Evolutionary conservation across 2,888 invertebrate genomes (phyloP).

Genomic region (Volucella bombylans): DNA sequence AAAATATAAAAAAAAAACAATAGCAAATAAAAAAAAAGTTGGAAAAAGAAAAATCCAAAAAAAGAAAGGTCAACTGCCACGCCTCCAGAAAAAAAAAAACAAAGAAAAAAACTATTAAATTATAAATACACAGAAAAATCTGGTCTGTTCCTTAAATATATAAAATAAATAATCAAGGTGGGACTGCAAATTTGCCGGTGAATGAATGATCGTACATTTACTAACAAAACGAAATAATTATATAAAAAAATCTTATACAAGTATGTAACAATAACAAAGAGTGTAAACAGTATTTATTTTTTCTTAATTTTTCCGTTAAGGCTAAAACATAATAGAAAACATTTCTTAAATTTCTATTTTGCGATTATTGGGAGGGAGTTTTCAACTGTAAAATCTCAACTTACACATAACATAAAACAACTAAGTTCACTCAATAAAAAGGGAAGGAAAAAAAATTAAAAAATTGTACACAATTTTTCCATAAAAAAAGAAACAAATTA

Average conservation of each 20-base stretch:
- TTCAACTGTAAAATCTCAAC: constrained; percentile 26
- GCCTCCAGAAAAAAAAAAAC: constrained; percentile 45
- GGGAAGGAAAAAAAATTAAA: neutral
- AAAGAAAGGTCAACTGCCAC: constrained; percentile 63
- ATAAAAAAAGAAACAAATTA: neutral
- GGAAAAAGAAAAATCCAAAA: constrained; percentile 18
- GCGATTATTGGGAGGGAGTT: constrained; percentile 38
- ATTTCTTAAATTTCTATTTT: constrained; percentile 31
- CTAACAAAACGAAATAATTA: neutral
- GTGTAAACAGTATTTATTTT: constrained; percentile 61
- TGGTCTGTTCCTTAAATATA: constrained; percentile 66
- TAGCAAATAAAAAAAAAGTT: constrained; percentile 28
- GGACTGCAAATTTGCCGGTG: constrained; percentile 57
- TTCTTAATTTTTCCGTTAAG: constrained; percentile 13
- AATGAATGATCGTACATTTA: constrained; percentile 38
- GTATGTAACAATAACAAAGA: constrained; percentile 29
- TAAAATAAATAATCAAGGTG: constrained; percentile 59
- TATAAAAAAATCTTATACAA: neutral
- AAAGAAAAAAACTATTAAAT: constrained; percentile 5
- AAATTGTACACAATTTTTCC: too few relatives aligned
- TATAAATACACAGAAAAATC: constrained; percentile 36
- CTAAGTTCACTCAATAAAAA: constrained; percentile 14
- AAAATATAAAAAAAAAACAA: constrained; percentile 20
- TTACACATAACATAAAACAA: constrained; percentile 11
- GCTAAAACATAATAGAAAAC: too few relatives aligned